phyloP scores from a whole-genome alignment of 2,888 invertebrate species.

The Orthonevra nobilis region DNA sequence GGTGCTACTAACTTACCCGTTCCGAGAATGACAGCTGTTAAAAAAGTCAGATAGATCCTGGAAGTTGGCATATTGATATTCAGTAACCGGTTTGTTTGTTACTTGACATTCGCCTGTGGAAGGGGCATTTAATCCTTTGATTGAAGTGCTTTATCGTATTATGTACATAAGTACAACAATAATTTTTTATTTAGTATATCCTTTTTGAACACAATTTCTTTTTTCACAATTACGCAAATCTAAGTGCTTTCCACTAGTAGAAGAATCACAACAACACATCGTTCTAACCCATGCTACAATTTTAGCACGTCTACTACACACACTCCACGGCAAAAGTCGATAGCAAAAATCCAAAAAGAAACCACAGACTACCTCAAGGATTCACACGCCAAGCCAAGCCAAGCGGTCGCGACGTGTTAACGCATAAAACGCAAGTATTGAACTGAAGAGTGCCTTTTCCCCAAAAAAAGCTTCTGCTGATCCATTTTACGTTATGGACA shows the following conservation, averaged over 20 bases:
- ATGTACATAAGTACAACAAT: neutral
- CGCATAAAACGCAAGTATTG: conserved; percentile 65
- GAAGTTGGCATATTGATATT: conserved; percentile 67
- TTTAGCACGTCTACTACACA: neutral
- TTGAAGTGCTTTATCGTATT: conserved; percentile 16
- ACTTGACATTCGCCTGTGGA: conserved; percentile 14
- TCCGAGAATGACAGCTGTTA: conserved; percentile 68
- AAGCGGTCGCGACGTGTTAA: conserved; percentile 65
- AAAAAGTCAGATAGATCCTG: conserved; percentile 64
- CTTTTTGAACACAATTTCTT: conserved; percentile 6
- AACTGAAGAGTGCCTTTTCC: conserved; percentile 58
- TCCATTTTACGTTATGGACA: conserved; percentile 56
- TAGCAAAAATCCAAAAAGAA: neutral
- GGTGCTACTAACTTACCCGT: conserved; percentile 52
- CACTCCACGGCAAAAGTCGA: neutral
- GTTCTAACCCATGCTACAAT: neutral
- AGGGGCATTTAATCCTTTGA: conserved; percentile 31
- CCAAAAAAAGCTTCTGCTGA: conserved; percentile 63
- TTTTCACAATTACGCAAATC: neutral
- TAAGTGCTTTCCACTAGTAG: no score
- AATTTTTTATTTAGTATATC: conserved; percentile 15
- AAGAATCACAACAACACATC: no score
- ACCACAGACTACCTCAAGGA: conserved; percentile 3
- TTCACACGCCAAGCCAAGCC: no score
- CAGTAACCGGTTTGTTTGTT: conserved; percentile 35